Conservation (phyloP, 2,113 vertebrate species). For the Gallinago undulata region DNA sequence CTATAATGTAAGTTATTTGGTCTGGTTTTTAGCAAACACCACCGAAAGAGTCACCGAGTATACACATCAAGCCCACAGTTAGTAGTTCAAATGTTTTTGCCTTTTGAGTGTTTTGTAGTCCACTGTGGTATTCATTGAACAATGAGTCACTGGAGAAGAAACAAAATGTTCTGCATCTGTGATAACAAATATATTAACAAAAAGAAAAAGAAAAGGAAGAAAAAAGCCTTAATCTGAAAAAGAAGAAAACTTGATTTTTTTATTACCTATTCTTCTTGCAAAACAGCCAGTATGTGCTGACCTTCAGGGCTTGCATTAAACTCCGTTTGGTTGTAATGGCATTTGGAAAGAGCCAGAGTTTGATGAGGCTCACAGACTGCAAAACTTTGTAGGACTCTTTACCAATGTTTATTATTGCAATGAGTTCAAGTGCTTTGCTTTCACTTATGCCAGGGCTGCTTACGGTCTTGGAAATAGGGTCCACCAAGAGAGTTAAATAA, state of each 20-base stretch:
- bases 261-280: background rate
- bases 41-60: background rate
- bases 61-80: background rate
- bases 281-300: background rate
- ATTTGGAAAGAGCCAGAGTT: background rate
- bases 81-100: conserved; percentile 14
- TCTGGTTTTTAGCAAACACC: background rate
- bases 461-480: background rate
- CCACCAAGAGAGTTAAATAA: background rate
- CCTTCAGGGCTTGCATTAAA: background rate
- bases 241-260: background rate
- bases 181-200: background rate
- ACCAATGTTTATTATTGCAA: background rate
- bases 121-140: background rate
- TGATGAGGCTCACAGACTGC: background rate
- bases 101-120: background rate
- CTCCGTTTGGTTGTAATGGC: background rate
- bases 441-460: background rate
- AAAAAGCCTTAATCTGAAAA: background rate
- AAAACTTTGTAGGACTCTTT: background rate
- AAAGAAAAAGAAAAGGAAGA: background rate
- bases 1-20: background rate
- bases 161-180: background rate
- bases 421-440: background rate
- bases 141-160: conserved; percentile 7